A percentile compares a stretch with the other conserved stretches of the same genome.
Evolutionary conservation across 2,113 vertebrate genomes (phyloP).

Genomic region (Zosterops lateralis): DNA sequence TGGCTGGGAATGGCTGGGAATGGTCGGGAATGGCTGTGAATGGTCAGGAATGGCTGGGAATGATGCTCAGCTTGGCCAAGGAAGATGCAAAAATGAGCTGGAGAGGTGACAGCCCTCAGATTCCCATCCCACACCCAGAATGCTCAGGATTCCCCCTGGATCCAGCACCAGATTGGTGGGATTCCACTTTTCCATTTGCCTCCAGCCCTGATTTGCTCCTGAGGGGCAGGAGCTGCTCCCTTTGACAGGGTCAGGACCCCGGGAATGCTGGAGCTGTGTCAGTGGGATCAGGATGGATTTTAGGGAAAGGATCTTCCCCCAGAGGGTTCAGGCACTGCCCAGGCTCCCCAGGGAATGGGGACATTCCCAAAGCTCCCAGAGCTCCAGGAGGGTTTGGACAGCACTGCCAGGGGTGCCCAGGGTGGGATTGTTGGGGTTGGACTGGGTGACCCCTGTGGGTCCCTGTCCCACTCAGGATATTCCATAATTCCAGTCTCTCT

Average conservation of each 20-base stretch:
- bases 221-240: not conserved
- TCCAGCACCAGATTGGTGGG: not conserved
- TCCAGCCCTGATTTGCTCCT: not conserved
- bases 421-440: not conserved
- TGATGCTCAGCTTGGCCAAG: not conserved
- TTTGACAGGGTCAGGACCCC: fast-evolving
- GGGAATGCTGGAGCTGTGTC: not conserved
- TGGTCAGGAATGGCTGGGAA: not conserved
- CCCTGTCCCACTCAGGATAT: not conserved
- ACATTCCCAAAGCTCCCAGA: fast-evolving
- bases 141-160: not conserved
- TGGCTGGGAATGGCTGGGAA: not conserved
- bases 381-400: not conserved
- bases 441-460: fast-evolving
- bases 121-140: not conserved
- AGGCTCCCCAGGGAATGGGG: not conserved
- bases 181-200: not conserved
- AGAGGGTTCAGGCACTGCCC: not conserved
- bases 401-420: fast-evolving
- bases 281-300: not conserved
- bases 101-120: not conserved
- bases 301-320: not conserved
- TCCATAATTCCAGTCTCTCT: not conserved
- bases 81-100: not conserved
- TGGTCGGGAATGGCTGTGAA: not conserved